phyloP scores from a whole-genome alignment of 2,888 invertebrate genomes.

The Drosophila acutilabella region DNA sequence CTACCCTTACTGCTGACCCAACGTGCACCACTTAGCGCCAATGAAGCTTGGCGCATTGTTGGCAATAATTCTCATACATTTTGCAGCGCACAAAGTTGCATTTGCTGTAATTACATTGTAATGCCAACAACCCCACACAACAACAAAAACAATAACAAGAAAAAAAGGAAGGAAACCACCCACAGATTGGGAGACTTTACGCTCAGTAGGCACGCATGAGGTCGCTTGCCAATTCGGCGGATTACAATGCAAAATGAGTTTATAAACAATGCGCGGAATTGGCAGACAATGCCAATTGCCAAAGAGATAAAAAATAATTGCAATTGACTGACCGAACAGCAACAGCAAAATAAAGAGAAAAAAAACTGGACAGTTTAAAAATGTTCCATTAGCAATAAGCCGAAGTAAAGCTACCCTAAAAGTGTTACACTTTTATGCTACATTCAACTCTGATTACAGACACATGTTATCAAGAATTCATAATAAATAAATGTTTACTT shows the following conservation, averaged over 20 bases:
- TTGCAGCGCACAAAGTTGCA: conserved; percentile 72
- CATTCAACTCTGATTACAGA: not conserved
- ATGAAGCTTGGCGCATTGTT: conserved; percentile 48
- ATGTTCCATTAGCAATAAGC: conserved; percentile 1
- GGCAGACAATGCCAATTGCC: conserved; percentile 62
- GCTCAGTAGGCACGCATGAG: conserved; percentile 67
- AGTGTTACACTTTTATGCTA: not conserved
- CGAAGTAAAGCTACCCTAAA: conserved; percentile 29
- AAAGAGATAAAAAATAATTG: conserved; percentile 77
- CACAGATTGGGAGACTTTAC: conserved; percentile 29
- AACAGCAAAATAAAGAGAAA: conserved; percentile 30
- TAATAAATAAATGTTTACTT: not conserved
- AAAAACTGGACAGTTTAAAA: conserved; percentile 4
- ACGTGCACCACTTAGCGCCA: conserved; percentile 30
- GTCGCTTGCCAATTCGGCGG: conserved; percentile 73
- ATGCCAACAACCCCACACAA: conserved; percentile 37
- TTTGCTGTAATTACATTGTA: conserved; percentile 77
- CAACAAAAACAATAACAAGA: not conserved
- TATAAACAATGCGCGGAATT: conserved; percentile 68
- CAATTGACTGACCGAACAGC: conserved; percentile 58
- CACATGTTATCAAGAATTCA: not conserved
- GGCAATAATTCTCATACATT: conserved; percentile 60
- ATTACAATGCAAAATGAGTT: conserved; percentile 79
- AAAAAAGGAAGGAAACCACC: conserved; percentile 1
- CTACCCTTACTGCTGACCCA: not conserved